phyloP scores from a whole-genome alignment of 2,797 vertebrate genomes.

The Paguma larvata region DNA sequence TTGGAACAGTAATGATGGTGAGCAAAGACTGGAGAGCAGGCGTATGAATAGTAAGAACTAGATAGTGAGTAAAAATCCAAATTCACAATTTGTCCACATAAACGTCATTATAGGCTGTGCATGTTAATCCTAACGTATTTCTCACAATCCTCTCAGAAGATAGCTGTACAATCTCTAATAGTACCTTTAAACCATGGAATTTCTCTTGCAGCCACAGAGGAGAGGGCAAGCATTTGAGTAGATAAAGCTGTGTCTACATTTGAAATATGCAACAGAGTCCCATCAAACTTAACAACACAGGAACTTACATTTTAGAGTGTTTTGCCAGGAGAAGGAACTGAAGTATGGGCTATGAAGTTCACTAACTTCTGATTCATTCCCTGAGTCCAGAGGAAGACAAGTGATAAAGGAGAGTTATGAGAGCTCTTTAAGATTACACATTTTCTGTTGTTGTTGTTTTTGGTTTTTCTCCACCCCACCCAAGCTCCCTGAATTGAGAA shows the following conservation, averaged over 20 bases:
- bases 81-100: not conserved
- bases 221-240: not conserved
- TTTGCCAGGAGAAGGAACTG: conserved; percentile 50
- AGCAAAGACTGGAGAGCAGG: not conserved
- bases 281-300: conserved; percentile 62
- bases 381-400: not conserved
- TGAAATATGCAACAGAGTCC: conserved; percentile 63
- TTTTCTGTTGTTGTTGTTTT: not conserved
- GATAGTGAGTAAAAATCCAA: not conserved
- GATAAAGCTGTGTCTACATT: conserved; percentile 11
- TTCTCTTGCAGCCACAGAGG: not conserved
- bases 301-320: conserved; percentile 54
- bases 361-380: conserved; percentile 29
- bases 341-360: not conserved
- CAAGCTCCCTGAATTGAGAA: not conserved
- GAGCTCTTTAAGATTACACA: not conserved
- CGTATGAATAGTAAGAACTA: not conserved
- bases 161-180: not conserved
- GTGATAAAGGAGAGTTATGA: not conserved
- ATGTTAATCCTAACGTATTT: not conserved
- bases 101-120: not conserved
- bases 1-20: not conserved
- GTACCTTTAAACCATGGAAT: not conserved
- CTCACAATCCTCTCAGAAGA: not conserved
- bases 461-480: not conserved